Evolutionary conservation across 2,113 vertebrate species (phyloP), one percentile per base, ranked within the genome.

Genomic region (Stigmatopora nigra): DNA sequence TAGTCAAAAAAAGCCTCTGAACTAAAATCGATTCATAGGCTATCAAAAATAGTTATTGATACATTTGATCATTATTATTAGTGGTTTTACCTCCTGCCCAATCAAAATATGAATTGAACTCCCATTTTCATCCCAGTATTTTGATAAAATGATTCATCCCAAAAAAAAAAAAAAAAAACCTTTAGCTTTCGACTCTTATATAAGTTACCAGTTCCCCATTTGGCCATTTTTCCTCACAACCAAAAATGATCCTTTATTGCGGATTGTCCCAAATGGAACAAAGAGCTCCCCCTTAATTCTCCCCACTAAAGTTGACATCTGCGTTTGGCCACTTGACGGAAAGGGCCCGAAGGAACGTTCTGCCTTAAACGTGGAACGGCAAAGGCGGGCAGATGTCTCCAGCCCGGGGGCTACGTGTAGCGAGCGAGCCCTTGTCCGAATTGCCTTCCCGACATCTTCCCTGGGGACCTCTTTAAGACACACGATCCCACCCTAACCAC

Each of bases 341-440:
- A 77, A 65, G 51, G 68, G 60, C 53, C 47, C 25, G 56, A 56
- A 56, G 76, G 67, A 49, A 62, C 81, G 17, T 46, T 48, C 11
- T 14, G 61, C 57, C 61, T 31, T 55, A 45, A 77, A 75, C 13
- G 25, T 71, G 67, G 38, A 75, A 77, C 70, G 77, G 70, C 77
- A 81, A 80, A 79, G 65, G 35, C 31, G 70, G 82, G 75, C 87
- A 88, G 86, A 86, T 88, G 86, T 87, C 82, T 79, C 25, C 61
- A 75, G 71, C 45, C 70, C 73, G 68, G 41, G 2, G 84, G 85
- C 79, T 69, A 70, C 7, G 25, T 31, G 3, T n/a, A n/a, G n/a
- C 25, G 25, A 31, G 25, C 25, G 46, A 65, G 63, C 73, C 77
- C 84, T 82, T 70, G 77, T 82, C 74, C 67, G 64, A 70, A 31